phyloP scores from a whole-genome alignment of 1,140 invertebrate species.

The Ganaspis sp. region DNA sequence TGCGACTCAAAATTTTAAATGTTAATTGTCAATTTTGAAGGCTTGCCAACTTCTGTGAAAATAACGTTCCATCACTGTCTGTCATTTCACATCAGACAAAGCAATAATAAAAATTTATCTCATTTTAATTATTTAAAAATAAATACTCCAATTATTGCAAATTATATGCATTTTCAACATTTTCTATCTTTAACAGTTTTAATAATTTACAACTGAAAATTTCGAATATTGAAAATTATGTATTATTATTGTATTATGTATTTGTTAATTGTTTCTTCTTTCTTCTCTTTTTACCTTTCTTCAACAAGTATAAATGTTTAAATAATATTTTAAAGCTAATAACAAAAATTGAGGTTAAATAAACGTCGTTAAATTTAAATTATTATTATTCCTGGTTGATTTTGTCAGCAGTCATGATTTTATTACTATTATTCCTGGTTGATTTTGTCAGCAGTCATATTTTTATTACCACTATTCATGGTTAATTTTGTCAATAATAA shows the following conservation, averaged over 20 bases:
- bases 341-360: too few species aligned
- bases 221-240: too few species aligned
- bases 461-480: conserved; percentile 34
- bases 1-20: neutral
- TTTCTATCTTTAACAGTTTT: neutral
- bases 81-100: conserved; percentile 13
- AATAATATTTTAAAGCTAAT: too few species aligned
- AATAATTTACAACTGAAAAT: neutral
- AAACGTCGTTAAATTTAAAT: too few species aligned
- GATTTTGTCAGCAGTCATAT: too few species aligned
- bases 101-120: conserved; percentile 24
- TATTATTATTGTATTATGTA: too few species aligned
- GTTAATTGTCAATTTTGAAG: conserved; percentile 21
- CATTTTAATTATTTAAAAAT: conserved; percentile 57
- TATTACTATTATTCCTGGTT: conserved; percentile 34
- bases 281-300: too few species aligned
- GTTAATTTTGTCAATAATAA: too few species aligned
- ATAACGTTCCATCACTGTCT: conserved; percentile 17
- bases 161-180: neutral
- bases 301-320: too few species aligned
- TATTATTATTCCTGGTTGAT: too few species aligned
- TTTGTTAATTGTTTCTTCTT: too few species aligned
- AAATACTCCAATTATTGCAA: neutral
- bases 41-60: conserved; percentile 18
- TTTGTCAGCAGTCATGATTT: too few species aligned